Evolutionary conservation across 2,888 invertebrate species (phyloP), one percentile per base, ranked within the genome.

Genomic region (Cabera pusaria): DNA sequence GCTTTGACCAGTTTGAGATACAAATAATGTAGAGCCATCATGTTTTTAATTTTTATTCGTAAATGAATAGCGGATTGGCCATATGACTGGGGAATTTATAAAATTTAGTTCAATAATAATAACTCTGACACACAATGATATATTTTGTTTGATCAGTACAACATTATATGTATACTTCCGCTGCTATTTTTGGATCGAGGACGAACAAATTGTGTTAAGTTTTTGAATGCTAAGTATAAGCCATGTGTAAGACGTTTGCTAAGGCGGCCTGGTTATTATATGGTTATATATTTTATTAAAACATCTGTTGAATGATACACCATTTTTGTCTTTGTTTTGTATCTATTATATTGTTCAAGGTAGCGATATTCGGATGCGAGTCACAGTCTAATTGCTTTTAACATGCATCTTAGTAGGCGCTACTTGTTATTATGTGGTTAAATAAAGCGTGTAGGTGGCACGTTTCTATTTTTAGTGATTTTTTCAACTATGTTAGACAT

Each of bases 91-190:
- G n/a, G n/a, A n/a, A n/a, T n/a, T n/a, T n/a, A n/a, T n/a, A n/a
- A n/a, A n/a, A n/a, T n/a, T n/a, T n/a, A n/a, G n/a, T n/a, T n/a
- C n/a, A n/a, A n/a, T 20, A 35, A 33, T 21, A 27, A 26, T 34
- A 52, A 45, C 43, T 59, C 45, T 52, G 57, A 52, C 54, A 47
- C 36, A 51, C 49, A 52, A 48, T 53, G 60, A 67, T 71, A 65
- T 61, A 59, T 52, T 59, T 55, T 74, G 59, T 74, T 74, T 72
- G 67, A 61, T 65, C 66, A 69, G 67, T 59, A 63, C 57, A 57
- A 71, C 72, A 66, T 70, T 58, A 56, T 74, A 72, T 74, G 64
- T 65, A 64, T 49, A 65, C 61, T 76, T 78, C 77, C 77, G 73
- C 58, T 53, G 59, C 47, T 74, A 76, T 70, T 69, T 75, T 64